phyloP scores from a whole-genome alignment of 2,113 vertebrate genomes.

The Nerophis ophidion region DNA sequence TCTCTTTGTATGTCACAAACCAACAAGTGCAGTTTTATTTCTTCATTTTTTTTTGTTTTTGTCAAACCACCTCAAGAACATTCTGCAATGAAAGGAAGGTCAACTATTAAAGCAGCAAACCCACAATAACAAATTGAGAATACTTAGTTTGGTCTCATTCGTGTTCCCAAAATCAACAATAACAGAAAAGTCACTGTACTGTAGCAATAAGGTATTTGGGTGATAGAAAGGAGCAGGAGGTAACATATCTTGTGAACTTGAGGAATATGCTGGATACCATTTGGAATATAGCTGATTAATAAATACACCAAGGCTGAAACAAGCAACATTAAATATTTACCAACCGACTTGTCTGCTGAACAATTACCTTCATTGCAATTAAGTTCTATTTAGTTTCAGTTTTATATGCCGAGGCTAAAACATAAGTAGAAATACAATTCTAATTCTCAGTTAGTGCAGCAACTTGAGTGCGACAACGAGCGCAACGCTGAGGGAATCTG shows the following conservation, averaged over 20 bases:
- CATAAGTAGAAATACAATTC: conserved; percentile 29
- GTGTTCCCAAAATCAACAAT: conserved; percentile 58
- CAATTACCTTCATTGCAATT: conserved; percentile 25
- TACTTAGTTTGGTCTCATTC: conserved; percentile 76
- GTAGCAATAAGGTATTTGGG: conserved; percentile 70
- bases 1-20: conserved; percentile 56
- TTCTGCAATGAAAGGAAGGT: conserved; percentile 54
- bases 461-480: conserved; percentile 51
- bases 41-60: conserved; percentile 33
- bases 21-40: conserved; percentile 73
- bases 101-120: conserved; percentile 70
- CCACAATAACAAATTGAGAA: conserved; percentile 66
- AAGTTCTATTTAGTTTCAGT: conserved; percentile 37
- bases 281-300: conserved; percentile 74
- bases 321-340: conserved; percentile 67
- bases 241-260: conserved; percentile 68
- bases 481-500: conserved; percentile 22
- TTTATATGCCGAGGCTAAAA: conserved; percentile 22
- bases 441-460: conserved; percentile 54
- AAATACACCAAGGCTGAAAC: conserved; percentile 67
- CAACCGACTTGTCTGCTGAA: conserved; percentile 46
- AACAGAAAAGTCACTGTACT: conserved; percentile 61
- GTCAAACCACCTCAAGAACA: conserved; percentile 71
- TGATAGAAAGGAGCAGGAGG: conserved; percentile 72
- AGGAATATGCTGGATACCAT: conserved; percentile 69